Conservation (phyloP, 2,888 invertebrate genomes). For the Calameuta filiformis region DNA sequence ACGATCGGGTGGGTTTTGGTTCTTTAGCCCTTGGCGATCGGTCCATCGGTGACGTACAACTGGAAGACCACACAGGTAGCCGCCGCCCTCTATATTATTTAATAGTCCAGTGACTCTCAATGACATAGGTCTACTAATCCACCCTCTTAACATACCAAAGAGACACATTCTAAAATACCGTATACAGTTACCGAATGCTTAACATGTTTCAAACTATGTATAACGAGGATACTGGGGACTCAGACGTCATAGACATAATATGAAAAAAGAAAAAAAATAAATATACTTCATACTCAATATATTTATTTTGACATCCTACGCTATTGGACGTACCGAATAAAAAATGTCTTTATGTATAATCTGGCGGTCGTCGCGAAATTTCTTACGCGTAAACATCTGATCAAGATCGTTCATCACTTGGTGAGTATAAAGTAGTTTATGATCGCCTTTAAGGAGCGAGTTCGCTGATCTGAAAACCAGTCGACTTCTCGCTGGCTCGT, state of each 20-base stretch:
- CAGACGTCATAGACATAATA: not conserved
- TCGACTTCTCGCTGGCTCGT: slow-evolving; percentile 16
- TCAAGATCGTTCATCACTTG: slow-evolving; percentile 41
- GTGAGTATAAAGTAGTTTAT: slow-evolving; percentile 38
- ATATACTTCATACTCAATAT: not conserved
- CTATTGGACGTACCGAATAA: not conserved
- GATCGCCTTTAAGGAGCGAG: slow-evolving; percentile 38
- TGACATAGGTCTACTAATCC: slow-evolving; percentile 7
- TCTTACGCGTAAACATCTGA: slow-evolving; percentile 38
- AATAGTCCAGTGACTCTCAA: slow-evolving; percentile 24
- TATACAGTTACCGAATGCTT: not conserved
- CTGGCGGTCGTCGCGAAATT: not conserved
- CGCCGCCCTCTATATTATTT: slow-evolving; percentile 20
- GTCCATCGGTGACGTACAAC: slow-evolving; percentile 3
- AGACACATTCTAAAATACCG: not conserved
- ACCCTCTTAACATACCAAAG: not conserved
- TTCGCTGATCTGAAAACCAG: slow-evolving; percentile 17
- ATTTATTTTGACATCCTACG: not conserved
- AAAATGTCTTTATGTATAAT: not conserved
- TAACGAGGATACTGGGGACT: not conserved
- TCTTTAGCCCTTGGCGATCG: slow-evolving; percentile 17
- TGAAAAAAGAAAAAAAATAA: not conserved
- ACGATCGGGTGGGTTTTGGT: slow-evolving; percentile 24
- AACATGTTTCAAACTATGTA: not conserved
- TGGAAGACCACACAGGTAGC: slow-evolving; percentile 20